A percentile compares a stretch with the other conserved stretches of the same genome.
Evolutionary conservation across 2,797 vertebrate species (phyloP).

Genomic region (Buceros bicornis): DNA sequence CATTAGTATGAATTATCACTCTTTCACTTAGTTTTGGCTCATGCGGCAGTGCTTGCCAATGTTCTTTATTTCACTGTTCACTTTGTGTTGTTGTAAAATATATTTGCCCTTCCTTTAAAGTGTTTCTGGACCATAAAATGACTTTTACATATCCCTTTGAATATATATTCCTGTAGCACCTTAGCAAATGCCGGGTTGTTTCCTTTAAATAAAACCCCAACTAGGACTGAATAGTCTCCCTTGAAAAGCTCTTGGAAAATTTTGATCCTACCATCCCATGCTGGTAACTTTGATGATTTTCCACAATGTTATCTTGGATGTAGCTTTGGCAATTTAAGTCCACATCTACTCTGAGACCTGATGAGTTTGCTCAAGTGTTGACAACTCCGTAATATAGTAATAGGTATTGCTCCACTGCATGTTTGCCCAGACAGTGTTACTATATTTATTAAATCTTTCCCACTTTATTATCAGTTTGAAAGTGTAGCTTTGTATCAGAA

Average conservation of each 20-base stretch:
- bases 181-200: neutral
- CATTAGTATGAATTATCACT: neutral
- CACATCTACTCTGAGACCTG: neutral
- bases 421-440: neutral
- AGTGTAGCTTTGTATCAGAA: neutral
- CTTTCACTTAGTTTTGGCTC: neutral
- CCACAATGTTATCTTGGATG: neutral
- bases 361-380: neutral
- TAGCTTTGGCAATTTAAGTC: neutral
- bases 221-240: neutral
- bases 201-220: neutral
- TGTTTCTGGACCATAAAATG: neutral
- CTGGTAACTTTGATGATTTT: neutral
- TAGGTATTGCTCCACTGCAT: neutral
- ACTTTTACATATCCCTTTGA: neutral
- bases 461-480: neutral
- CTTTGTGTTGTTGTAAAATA: neutral
- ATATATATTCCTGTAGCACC: neutral
- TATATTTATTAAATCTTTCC: neutral
- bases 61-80: neutral
- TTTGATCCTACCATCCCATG: neutral
- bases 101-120: neutral
- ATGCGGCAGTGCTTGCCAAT: neutral
- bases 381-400: neutral
- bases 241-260: constrained; percentile 16